phyloP scores from a whole-genome alignment of 2,888 invertebrate species.

The Frankliniella intonsa region DNA sequence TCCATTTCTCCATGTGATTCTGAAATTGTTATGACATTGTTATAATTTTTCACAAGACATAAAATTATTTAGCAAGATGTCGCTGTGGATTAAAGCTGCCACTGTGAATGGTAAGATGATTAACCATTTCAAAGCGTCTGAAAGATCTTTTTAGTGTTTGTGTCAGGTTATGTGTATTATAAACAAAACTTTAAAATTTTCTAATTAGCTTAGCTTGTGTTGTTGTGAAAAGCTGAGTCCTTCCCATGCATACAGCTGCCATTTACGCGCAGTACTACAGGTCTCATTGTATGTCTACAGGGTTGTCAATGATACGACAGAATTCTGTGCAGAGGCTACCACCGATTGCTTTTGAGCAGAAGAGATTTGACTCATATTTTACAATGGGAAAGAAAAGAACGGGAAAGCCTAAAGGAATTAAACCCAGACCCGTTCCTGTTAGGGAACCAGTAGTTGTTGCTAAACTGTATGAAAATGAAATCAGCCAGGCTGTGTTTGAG shows the following conservation, averaged over 20 bases:
- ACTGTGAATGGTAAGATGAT: neutral
- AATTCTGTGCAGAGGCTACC: neutral
- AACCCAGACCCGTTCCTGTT: neutral
- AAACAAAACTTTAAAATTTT: neutral
- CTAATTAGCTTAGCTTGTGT: neutral
- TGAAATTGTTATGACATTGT: neutral
- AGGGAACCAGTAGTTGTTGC: neutral
- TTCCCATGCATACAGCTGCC: neutral
- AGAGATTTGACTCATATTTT: neutral
- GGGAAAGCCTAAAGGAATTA: neutral
- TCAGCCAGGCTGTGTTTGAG: neutral
- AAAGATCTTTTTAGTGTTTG: neutral
- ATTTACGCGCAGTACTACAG: neutral
- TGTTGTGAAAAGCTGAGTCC: neutral
- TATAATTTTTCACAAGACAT: neutral
- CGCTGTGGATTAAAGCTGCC: neutral
- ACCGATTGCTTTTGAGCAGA: neutral
- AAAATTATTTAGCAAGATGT: neutral
- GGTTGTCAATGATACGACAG: neutral
- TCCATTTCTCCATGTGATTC: neutral
- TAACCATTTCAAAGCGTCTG: neutral
- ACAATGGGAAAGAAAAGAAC: neutral
- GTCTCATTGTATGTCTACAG: neutral
- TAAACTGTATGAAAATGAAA: neutral
- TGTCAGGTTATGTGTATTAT: neutral